Evolutionary conservation across 2,113 vertebrate species (phyloP), one percentile per base, ranked within the genome.

Genomic region (Anarhynchus alexandrinus): DNA sequence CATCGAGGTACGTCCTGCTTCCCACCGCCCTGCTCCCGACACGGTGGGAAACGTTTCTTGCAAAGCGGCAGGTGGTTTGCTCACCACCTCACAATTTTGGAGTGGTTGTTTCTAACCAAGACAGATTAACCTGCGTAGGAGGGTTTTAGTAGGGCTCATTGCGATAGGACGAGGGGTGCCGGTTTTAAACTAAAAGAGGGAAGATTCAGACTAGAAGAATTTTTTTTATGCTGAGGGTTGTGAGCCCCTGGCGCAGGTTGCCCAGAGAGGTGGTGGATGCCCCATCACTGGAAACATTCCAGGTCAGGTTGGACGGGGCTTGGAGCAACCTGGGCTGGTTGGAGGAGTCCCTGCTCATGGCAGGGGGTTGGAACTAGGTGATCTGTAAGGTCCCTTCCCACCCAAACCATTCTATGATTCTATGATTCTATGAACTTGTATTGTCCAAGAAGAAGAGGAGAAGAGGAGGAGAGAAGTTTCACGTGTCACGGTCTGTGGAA

Each of bases 281-380:
- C 25, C 34, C 61, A 15, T 59, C 61, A 45, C 27, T 76, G 70
- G 61, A 10, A 12, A 3, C 4, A 6, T 15, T 9, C 45, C 2
- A 70, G 47, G 27, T 1, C 55, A 42, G 72, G 71, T 2, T 62
- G 54, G 29, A 23, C 0, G 8, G 38, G 34, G 54, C 70, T 74
- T 10, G 42, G 69, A 49, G 58, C 30, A 9, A 1, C 85, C 67
- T 17, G 30, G 1, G 6, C 16, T 14, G 0, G 19, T 0, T 6
- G 22, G 3, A 30, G 34, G 5, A 77, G 47, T 14, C 23, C 40
- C 79, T 83, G 38, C 27, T 3, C 15, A 2, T 1, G 1, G 27
- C 43, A 67, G 72, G 5, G 47, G 29, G 17, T n/a, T 22, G 45
- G 54, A 3, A 12, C 12, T 11, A 4, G 40, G 0, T 13, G 47